Evolutionary conservation across 2,888 invertebrate species (phyloP).

Genomic region (Lycaena phlaeas): DNA sequence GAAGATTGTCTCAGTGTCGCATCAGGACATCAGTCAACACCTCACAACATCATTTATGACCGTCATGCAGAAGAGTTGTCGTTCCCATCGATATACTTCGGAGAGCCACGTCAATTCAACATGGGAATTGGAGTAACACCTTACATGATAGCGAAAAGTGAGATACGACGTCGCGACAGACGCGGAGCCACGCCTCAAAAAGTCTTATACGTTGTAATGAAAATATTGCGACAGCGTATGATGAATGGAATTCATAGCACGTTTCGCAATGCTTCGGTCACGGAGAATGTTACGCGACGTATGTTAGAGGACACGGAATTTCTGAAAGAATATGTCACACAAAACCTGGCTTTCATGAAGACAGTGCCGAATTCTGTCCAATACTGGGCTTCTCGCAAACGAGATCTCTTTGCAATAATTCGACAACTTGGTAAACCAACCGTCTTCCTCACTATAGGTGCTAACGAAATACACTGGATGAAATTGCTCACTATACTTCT

Average conservation of each 20-base stretch:
- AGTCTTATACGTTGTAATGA: conserved; percentile 42
- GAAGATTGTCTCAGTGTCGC: conserved; percentile 29
- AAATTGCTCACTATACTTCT: conserved; percentile 30
- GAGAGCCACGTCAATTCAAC: conserved; percentile 29
- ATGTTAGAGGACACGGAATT: conserved; percentile 29
- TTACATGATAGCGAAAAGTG: conserved; percentile 36
- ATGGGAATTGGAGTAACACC: conserved; percentile 29
- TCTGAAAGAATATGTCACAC: conserved; percentile 25
- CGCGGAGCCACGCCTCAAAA: conserved; percentile 34
- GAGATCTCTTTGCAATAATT: conserved; percentile 32
- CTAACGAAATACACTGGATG: conserved; percentile 41
- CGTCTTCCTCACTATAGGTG: conserved; percentile 31
- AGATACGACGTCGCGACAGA: conserved; percentile 35
- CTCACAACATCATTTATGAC: conserved; percentile 34
- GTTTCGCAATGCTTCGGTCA: conserved; percentile 24
- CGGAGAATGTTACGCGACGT: conserved; percentile 25
- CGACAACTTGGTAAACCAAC: conserved; percentile 34
- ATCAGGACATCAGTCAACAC: conserved; percentile 27
- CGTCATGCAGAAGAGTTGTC: conserved; percentile 42
- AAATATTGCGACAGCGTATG: conserved; percentile 31
- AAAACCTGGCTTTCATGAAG: conserved; percentile 34
- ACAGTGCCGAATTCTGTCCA: conserved; percentile 37
- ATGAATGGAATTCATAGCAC: conserved; percentile 23
- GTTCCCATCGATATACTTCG: conserved; percentile 41
- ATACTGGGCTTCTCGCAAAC: conserved; percentile 36